Evolutionary conservation across 2,113 vertebrate genomes (phyloP).

Genomic region (Sciurus niger): DNA sequence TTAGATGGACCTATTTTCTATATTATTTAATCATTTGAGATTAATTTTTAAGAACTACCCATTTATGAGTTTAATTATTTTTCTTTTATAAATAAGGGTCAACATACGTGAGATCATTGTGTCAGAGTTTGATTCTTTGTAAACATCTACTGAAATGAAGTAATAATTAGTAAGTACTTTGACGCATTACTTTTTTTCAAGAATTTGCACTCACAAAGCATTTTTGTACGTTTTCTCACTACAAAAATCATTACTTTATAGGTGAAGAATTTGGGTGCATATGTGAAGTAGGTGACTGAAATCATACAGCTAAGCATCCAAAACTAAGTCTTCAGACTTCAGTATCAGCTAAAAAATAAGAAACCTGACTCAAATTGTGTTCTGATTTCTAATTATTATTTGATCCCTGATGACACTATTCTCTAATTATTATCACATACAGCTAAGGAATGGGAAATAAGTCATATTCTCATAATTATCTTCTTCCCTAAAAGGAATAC

Average conservation of each 20-base stretch:
- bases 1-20: background rate
- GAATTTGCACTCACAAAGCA: background rate
- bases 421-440: background rate
- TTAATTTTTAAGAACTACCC: background rate
- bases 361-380: background rate
- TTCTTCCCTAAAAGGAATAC: background rate
- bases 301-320: background rate
- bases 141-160: background rate
- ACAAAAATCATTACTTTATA: background rate
- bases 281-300: background rate
- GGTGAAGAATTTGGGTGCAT: background rate
- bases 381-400: slow-evolving; percentile 58
- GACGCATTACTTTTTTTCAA: background rate
- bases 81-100: background rate
- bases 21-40: background rate
- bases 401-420: background rate
- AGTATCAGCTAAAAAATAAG: background rate
- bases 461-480: slow-evolving; percentile 40
- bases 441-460: slow-evolving; percentile 18
- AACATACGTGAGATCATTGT: background rate
- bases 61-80: background rate
- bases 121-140: background rate
- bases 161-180: background rate
- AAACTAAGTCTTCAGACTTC: background rate
- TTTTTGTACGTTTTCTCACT: background rate